These are phyloP conservation scores for Addax nasomaculatus DNA, from an alignment of 2,113 vertebrate species.

Conservation along the genomic window DNA sequence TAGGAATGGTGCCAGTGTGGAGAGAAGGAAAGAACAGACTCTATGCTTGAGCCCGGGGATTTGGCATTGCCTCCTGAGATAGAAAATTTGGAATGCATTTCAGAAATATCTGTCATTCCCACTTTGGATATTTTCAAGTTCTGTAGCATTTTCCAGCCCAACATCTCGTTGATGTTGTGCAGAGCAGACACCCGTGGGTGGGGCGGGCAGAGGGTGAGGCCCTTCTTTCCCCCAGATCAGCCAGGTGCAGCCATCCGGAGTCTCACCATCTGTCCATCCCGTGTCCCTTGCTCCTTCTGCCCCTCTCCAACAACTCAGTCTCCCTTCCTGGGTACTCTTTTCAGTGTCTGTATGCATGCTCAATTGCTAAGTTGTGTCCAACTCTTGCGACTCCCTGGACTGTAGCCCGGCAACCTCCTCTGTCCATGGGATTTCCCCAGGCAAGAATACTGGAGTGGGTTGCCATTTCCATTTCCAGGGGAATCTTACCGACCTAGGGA, in stretches of 20 bases:
- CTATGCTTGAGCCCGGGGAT: not conserved
- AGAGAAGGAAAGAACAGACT: not conserved
- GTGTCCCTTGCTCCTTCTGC: not conserved
- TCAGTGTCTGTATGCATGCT: not conserved
- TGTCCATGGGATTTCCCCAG: not conserved
- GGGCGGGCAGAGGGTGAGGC: not conserved
- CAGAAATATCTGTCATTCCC: constrained; percentile 15
- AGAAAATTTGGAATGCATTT: constrained; percentile 13
- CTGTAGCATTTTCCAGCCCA: not conserved
- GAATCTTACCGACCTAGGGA: not conserved
- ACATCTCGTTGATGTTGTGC: not conserved
- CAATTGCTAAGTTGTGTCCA: not conserved
- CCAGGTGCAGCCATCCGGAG: not conserved
- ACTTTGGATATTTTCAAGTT: not conserved
- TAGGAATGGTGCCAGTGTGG: not conserved
- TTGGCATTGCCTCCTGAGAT: not conserved
- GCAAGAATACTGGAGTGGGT: not conserved
- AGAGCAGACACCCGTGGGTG: not conserved
- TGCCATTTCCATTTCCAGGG: not conserved
- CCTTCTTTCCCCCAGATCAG: not conserved
- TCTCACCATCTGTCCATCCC: not conserved
- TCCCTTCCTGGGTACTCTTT: not conserved
- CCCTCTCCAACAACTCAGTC: not conserved
- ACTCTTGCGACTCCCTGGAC: not conserved
- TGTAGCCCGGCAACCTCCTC: not conserved